Base-by-base conservation (phyloP, 1,140 invertebrate species). In the Caenorhabditis inopinata region DNA sequence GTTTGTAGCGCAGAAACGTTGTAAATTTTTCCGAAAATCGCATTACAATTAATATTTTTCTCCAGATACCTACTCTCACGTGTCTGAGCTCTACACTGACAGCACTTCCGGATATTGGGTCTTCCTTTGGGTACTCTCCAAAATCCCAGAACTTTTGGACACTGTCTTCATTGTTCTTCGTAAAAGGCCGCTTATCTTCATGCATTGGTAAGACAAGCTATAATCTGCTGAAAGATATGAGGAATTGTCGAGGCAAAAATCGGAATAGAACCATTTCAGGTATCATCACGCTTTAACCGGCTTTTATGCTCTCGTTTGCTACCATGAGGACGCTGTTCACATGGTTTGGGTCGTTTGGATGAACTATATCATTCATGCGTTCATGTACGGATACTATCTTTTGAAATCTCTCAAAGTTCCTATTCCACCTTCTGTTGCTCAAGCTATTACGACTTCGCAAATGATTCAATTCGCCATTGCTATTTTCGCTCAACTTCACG, bases 151-250 rank as follows among this genome's bases (percentile, higher is more conserved):
- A 80, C 78, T 83, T 32, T 49, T 83, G 25, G 82, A 83, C 51
- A 83, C 82, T 0, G 68, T 83, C 27, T 83, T 83, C 82, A 85
- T 86, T 74, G 94, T 98, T 21, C 91, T 98, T 35, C 92, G 96
- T 38, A 98, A 98, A 90, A 95, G 97, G 89, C 94, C 94, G 0
- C 91, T 99, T n/a, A 98, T 98, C 85, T 98, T 98, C 90, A 92
- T 98, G 3, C 96, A 98, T 89, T 96, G 95, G 95, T 92, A 91
- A 84, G 91, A n/a, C n/a, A n/a, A n/a, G n/a, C n/a, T n/a, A n/a
- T n/a, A n/a, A n/a, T n/a, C n/a, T n/a, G n/a, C n/a, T n/a, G n/a
- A n/a, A n/a, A n/a, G n/a, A n/a, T n/a, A n/a, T n/a, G 14, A 42
- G 38, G 38, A 7, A 42, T 42, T 42, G 38, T 42, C 38, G 6